Conservation (phyloP, 1,140 invertebrate genomes). For the Meloidogyne exigua region DNA sequence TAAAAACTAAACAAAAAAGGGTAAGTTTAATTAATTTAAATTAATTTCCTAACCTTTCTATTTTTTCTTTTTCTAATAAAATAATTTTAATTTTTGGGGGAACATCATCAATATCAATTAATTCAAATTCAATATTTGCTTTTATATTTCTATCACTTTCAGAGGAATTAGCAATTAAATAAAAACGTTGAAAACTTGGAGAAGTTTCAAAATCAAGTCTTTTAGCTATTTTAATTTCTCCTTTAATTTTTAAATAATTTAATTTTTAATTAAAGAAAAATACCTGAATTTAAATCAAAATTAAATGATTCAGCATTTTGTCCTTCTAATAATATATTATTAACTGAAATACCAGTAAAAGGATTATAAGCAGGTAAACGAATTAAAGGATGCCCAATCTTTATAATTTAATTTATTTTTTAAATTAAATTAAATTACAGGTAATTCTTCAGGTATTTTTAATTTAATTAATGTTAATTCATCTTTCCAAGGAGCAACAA, state of each 20-base stretch:
- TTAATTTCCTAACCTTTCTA: background rate
- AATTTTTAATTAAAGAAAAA: background rate
- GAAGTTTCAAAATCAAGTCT: background rate
- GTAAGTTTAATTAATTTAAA: background rate
- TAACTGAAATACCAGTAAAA: background rate
- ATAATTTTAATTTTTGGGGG: background rate
- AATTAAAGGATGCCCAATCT: conserved; percentile 18
- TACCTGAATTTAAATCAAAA: background rate
- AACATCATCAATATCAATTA: background rate
- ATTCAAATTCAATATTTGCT: background rate
- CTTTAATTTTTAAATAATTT: background rate
- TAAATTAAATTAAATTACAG: conserved; percentile 7
- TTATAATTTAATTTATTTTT: background rate
- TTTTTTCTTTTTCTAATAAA: background rate
- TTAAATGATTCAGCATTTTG: background rate
- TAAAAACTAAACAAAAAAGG: too few relatives aligned
- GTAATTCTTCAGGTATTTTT: conserved; percentile 20
- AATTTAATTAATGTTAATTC: conserved; percentile 14
- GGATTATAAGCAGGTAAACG: conserved; percentile 15
- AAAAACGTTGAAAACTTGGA: conserved; percentile 1
- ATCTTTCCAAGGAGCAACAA: conserved; percentile 11
- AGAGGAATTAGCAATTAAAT: conserved; percentile 1
- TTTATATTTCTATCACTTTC: background rate
- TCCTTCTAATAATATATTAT: background rate
- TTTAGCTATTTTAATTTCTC: background rate